Conservation (phyloP, 2,888 invertebrate species). For the Cremastinae sp. region DNA sequence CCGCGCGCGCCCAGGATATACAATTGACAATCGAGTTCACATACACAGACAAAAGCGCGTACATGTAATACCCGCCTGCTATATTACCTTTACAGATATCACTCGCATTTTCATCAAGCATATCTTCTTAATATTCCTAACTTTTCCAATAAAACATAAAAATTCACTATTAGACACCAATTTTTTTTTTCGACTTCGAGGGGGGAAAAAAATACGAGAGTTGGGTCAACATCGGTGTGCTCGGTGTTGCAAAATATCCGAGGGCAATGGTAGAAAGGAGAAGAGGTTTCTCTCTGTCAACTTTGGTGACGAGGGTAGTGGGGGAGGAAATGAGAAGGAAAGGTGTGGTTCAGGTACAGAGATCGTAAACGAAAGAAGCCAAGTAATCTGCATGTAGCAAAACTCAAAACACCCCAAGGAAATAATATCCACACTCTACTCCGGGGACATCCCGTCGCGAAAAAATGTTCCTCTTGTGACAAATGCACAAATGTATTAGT, state of each 20-base stretch:
- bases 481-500: no score
- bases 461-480: no score
- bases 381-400: no score
- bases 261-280: slow-evolving; percentile 3
- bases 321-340: neutral
- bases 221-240: slow-evolving; percentile 68
- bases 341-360: slow-evolving; percentile 4
- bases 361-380: slow-evolving; percentile 7
- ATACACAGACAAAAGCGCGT: slow-evolving; percentile 3
- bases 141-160: no score
- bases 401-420: slow-evolving; percentile 28
- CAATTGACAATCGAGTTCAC: slow-evolving; percentile 46
- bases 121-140: no score
- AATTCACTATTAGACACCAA: no score
- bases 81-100: no score
- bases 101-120: no score
- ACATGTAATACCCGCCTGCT: no score
- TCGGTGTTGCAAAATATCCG: slow-evolving; percentile 61
- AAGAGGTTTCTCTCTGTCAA: slow-evolving; percentile 5
- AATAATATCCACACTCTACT: no score
- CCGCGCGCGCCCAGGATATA: slow-evolving; percentile 66
- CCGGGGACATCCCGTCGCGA: no score
- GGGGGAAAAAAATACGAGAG: slow-evolving; percentile 60
- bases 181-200: slow-evolving; percentile 11
- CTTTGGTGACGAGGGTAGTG: neutral